Evolutionary conservation across 2,888 invertebrate species (phyloP), one percentile per base, ranked within the genome.

Genomic region (Polietes domitor): DNA sequence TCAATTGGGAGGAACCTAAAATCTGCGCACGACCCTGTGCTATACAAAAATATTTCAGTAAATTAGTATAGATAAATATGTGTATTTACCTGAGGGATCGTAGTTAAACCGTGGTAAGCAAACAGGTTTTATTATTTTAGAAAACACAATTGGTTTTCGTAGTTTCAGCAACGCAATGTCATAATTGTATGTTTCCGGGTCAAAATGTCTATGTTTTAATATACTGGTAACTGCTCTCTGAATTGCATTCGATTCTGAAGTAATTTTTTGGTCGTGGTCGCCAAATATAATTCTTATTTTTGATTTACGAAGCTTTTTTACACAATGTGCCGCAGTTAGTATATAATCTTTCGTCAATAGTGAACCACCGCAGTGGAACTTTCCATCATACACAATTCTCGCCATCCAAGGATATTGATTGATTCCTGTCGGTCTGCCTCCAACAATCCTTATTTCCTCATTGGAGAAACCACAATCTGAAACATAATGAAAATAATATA

Each of bases 351-450:
- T 95, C 77, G 96, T 96, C 61, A 97, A 93, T 32, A 97, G 93
- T 2, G 97, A 96, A 24, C 96, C 97, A 0, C 97, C 97, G 89
- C 97, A 97, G 91, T 97, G 97, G 92, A 97, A 97, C 91, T 96
- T 96, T 0, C 97, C 97, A 89, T 97, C 96, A 91, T 97, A 97
- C 15, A 97, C 96, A 77, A 97, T 93, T 61, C 97, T 94, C 2
- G 96, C 97, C 92, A 97, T 94, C 97, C 97, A 97, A 9, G 97
- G 97, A 91, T 96, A 97, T 87, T 96, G 95, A 92, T 97, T 96
- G 41, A 96, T 94, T 73, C 96, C 95, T 0, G 97, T 96, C 24
- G 97, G 96, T 88, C 94, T 93, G 15, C 97, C 97, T 72, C 97
- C 97, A 77, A 97, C 96, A 86, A 97, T 97, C 87, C 97, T 93